Conservation (phyloP, 1,140 invertebrate species). For the Drosophila neocordata region DNA sequence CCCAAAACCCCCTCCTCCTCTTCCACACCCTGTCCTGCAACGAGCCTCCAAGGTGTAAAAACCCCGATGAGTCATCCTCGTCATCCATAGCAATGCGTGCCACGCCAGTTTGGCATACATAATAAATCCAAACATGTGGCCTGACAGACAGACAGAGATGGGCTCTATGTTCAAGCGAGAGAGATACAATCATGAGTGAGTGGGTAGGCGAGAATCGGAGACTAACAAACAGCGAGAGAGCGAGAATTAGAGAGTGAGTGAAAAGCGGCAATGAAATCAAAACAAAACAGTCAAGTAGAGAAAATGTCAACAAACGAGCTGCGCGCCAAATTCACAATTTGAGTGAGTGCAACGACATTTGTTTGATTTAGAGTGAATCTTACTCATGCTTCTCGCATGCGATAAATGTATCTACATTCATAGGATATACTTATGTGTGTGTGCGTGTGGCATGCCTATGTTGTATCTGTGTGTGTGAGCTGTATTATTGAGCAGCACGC, state of each 20-base stretch:
- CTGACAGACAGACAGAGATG: constrained; percentile 18
- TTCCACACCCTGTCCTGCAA: constrained; percentile 9
- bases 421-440: no score
- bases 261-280: constrained; percentile 52
- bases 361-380: constrained; percentile 21
- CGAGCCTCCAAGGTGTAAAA: constrained; percentile 68
- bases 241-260: not conserved
- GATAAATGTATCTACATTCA: constrained; percentile 18
- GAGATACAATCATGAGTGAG: not conserved
- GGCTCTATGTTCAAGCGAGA: constrained; percentile 3
- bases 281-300: constrained; percentile 68
- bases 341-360: constrained; percentile 39
- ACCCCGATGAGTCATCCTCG: constrained; percentile 81
- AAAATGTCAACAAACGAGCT: constrained; percentile 79
- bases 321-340: constrained; percentile 70
- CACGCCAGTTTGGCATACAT: constrained; percentile 46
- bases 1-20: constrained; percentile 10
- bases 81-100: constrained; percentile 67
- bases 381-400: constrained; percentile 53
- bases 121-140: constrained; percentile 53
- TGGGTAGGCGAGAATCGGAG: not conserved
- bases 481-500: constrained; percentile 1
- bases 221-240: not conserved
- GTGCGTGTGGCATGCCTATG: not conserved
- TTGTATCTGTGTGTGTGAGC: constrained; percentile 40